Evolutionary conservation across 2,888 invertebrate genomes (phyloP).

Genomic region (Nephrotoma guestfalica): DNA sequence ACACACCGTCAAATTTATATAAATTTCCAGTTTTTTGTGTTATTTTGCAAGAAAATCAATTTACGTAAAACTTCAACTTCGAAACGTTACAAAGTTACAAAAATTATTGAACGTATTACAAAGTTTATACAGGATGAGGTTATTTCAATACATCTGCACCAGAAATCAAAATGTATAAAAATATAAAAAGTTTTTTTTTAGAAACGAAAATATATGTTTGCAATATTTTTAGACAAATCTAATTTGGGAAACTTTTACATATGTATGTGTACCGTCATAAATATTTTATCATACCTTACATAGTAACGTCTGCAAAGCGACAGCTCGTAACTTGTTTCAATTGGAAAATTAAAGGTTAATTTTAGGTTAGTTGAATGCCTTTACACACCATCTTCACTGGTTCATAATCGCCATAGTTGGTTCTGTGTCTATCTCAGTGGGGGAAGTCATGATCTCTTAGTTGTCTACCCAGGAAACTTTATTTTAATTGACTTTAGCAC

Average conservation of each 20-base stretch:
- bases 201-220: background rate
- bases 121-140: background rate
- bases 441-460: no score
- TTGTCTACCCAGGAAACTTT: no score
- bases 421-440: no score
- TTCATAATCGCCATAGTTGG: no score
- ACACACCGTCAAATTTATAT: background rate
- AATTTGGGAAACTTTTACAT: background rate
- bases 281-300: no score
- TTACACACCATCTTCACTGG: no score
- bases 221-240: background rate
- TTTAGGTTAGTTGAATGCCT: no score
- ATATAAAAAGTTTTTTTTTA: background rate
- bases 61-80: background rate
- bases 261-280: background rate
- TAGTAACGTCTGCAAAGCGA: no score
- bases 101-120: background rate
- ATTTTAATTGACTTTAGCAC: no score
- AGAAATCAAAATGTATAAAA: background rate
- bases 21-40: no score
- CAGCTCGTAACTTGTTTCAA: no score
- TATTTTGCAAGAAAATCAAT: background rate
- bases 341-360: no score
- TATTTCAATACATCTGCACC: background rate
- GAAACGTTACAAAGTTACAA: background rate